These are phyloP conservation scores for Lydus trimaculatus DNA, from an alignment of 2,888 invertebrate genomes.

Conservation along the genomic window DNA sequence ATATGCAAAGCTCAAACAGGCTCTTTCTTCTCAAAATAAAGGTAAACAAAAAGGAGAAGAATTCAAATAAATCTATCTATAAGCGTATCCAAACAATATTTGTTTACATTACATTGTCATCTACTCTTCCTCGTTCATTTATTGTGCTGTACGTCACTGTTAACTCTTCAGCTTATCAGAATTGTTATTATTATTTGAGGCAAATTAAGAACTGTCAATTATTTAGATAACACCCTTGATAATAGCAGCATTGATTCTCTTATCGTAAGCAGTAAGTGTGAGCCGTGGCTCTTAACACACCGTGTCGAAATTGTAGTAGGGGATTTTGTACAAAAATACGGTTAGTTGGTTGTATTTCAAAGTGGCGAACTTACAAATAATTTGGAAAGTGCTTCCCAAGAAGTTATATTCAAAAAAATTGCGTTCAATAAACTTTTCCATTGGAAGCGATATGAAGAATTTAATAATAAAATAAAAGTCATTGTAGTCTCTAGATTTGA, in stretches of 20 bases:
- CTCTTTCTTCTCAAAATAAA: background rate
- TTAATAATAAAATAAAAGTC: too few relatives aligned
- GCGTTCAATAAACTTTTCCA: background rate
- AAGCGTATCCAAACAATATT: constrained; percentile 39
- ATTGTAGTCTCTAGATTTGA: too few relatives aligned
- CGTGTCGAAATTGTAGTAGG: too few relatives aligned
- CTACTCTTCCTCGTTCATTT: constrained; percentile 29
- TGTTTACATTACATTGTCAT: constrained; percentile 42
- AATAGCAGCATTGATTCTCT: too few relatives aligned
- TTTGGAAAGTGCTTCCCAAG: background rate
- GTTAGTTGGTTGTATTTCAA: background rate
- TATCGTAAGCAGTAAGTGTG: too few relatives aligned
- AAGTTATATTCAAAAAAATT: background rate
- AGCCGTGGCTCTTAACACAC: too few relatives aligned
- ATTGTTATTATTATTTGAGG: background rate
- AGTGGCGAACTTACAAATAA: background rate
- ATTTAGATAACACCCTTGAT: background rate
- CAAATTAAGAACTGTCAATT: background rate
- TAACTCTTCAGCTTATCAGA: background rate
- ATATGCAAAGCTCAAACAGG: background rate
- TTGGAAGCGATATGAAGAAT: too few relatives aligned
- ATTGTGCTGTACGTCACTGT: constrained; percentile 2
- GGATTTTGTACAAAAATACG: too few relatives aligned
- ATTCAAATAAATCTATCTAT: constrained; percentile 29
- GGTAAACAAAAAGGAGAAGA: background rate